A percentile compares a stretch with the other conserved stretches of the same genome.
Conservation (phyloP, 1,140 invertebrate species). For the Triops cancriformis region DNA sequence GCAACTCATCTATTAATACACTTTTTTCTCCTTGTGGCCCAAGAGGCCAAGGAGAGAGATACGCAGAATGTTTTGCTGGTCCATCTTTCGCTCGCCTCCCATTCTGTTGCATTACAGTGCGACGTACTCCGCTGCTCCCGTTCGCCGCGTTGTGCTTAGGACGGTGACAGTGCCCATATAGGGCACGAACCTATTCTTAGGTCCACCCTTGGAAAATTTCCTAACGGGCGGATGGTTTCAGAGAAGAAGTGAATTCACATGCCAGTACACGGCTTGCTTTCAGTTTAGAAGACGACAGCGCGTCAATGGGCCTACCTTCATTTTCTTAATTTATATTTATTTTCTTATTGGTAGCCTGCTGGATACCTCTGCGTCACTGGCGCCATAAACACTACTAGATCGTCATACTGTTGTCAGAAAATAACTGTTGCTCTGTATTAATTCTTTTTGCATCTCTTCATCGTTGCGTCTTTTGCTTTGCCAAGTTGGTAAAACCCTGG, state of each 20-base stretch:
- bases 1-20: background rate
- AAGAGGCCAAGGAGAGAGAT: background rate
- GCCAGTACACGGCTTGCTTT: too few species aligned
- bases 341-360: too few species aligned
- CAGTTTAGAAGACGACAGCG: too few species aligned
- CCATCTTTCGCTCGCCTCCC: background rate
- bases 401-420: too few species aligned
- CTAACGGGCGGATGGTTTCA: background rate
- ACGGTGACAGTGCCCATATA: conserved; percentile 12
- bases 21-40: background rate
- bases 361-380: too few species aligned
- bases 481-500: background rate
- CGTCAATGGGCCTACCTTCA: too few species aligned
- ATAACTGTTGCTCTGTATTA: too few species aligned
- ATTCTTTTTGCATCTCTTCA: background rate
- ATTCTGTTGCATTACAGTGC: background rate
- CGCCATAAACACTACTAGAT: too few species aligned
- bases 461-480: background rate
- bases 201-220: conserved; percentile 7
- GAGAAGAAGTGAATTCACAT: background rate
- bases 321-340: too few species aligned
- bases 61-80: conserved; percentile 1
- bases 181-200: conserved; percentile 3
- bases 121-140: background rate
- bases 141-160: background rate